Percentiles rank a stretch among this genome's conserved stretches.
These are phyloP conservation scores for Steinernema carpocapsae DNA, from an alignment of 2,888 invertebrate species.

Conservation along the genomic window DNA sequence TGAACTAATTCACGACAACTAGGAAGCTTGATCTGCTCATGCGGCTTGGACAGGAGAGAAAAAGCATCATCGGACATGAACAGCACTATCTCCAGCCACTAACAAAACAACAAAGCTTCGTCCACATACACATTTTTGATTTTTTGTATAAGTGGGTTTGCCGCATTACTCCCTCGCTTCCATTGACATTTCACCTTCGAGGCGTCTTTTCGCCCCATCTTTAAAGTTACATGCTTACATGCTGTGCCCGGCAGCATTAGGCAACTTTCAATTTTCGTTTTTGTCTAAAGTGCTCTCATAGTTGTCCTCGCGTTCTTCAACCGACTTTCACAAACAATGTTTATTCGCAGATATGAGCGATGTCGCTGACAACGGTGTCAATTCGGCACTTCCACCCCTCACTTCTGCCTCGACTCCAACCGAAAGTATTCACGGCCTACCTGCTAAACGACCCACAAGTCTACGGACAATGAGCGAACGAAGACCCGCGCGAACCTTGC, in stretches of 20 bases:
- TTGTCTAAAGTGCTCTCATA: not conserved
- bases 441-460: conserved; percentile 15
- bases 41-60: not conserved
- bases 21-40: conserved; percentile 1
- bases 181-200: too few relatives aligned
- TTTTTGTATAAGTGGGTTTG: conserved; percentile 5
- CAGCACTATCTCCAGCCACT: not conserved
- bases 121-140: not conserved
- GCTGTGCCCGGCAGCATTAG: too few relatives aligned
- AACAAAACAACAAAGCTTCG: not conserved
- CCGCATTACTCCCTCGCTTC: not conserved
- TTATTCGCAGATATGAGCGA: conserved; percentile 31
- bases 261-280: not conserved
- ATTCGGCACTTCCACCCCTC: conserved; percentile 27
- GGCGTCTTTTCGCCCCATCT: too few relatives aligned
- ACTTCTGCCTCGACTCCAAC: conserved; percentile 8
- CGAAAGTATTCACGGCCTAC: conserved; percentile 16
- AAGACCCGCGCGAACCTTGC: conserved; percentile 7
- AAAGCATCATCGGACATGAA: not conserved
- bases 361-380: conserved; percentile 29
- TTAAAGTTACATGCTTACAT: too few relatives aligned
- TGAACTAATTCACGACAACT: conserved; percentile 7
- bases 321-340: not conserved
- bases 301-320: not conserved
- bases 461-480: conserved; percentile 23